These are phyloP conservation scores for Ophioninae sp. DNA, from an alignment of 2,888 invertebrate genomes.

Conservation along the genomic window DNA sequence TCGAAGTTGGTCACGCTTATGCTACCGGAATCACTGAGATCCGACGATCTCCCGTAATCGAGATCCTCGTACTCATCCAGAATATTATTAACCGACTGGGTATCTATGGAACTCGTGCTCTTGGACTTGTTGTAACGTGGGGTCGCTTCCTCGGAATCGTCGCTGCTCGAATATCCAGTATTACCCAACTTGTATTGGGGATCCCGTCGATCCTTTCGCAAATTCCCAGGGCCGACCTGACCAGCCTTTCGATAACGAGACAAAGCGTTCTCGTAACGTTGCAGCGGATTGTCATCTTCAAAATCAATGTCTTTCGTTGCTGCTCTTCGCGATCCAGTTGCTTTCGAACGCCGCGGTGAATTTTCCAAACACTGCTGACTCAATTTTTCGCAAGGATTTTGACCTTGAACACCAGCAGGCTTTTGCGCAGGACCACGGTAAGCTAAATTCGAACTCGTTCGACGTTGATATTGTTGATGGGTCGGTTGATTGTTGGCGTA, in stretches of 20 bases:
- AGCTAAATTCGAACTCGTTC: constrained; percentile 29
- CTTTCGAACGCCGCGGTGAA: constrained; percentile 26
- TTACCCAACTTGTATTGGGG: constrained; percentile 63
- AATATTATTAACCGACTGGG: constrained; percentile 77
- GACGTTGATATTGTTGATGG: constrained; percentile 30
- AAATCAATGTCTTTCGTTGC: constrained; percentile 38
- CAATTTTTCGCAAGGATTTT: constrained; percentile 22
- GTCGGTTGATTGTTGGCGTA: constrained; percentile 49
- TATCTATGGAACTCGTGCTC: constrained; percentile 76
- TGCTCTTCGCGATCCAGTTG: constrained; percentile 40
- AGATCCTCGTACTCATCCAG: constrained; percentile 76
- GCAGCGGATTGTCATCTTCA: constrained; percentile 65
- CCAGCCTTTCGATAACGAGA: constrained; percentile 69
- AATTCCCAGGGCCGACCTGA: constrained; percentile 59
- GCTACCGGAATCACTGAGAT: constrained; percentile 73
- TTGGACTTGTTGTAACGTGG: constrained; percentile 71
- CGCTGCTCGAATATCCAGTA: constrained; percentile 73
- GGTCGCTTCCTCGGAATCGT: constrained; percentile 71
- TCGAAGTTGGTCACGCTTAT: constrained; percentile 73
- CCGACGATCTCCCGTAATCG: constrained; percentile 73
- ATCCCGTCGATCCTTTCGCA: constrained; percentile 60
- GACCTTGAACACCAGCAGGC: background rate
- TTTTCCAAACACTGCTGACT: constrained; percentile 29
- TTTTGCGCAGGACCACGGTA: constrained; percentile 38
- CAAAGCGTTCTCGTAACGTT: constrained; percentile 69